Percentiles rank a stretch among this genome's conserved stretches.
Evolutionary conservation across 2,797 vertebrate genomes (phyloP).

Genomic region (Eulemur albifrons): DNA sequence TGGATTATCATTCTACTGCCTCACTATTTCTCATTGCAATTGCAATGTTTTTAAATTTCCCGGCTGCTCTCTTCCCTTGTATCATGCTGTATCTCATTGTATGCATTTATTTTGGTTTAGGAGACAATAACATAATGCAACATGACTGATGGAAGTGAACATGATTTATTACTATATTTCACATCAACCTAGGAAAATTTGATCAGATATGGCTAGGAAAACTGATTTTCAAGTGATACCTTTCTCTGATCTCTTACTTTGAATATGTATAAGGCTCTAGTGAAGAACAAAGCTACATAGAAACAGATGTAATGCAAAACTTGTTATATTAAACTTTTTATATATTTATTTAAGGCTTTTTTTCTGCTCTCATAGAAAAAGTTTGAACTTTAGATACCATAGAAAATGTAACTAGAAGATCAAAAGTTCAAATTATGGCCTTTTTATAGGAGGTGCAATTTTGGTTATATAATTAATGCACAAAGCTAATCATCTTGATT

Average conservation of each 20-base stretch:
- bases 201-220: slow-evolving; percentile 50
- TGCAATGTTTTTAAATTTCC: slow-evolving; percentile 30
- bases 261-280: background rate
- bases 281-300: background rate
- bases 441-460: background rate
- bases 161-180: slow-evolving; percentile 54
- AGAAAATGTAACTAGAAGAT: background rate
- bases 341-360: background rate
- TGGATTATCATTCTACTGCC: background rate
- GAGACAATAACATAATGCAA: slow-evolving; percentile 48
- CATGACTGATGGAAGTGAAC: slow-evolving; percentile 48
- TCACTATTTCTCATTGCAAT: background rate
- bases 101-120: slow-evolving; percentile 36
- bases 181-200: slow-evolving; percentile 40
- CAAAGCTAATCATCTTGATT: background rate
- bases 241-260: background rate
- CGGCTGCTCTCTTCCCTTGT: background rate
- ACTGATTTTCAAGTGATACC: slow-evolving; percentile 9
- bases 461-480: background rate
- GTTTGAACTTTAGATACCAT: background rate
- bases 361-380: background rate
- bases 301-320: background rate
- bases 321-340: background rate
- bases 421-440: background rate
- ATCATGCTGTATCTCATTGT: slow-evolving; percentile 8